phyloP scores from a whole-genome alignment of 2,888 invertebrate genomes.

The Homarus gammarus region DNA sequence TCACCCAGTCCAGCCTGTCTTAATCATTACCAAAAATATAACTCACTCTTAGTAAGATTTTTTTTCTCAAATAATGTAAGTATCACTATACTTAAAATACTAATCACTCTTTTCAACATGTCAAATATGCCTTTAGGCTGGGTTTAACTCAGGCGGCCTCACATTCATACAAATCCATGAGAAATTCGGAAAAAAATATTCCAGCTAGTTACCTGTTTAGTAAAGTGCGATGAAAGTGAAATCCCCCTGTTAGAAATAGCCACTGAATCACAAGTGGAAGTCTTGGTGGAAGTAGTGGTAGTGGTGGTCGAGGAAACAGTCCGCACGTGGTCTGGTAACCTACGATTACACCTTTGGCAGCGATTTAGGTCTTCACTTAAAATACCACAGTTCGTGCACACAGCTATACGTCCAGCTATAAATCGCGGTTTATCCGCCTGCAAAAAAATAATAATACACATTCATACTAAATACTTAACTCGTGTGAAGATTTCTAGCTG shows the following conservation, averaged over 20 bases:
- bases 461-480: not conserved
- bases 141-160: no score
- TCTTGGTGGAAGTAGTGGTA: constrained; percentile 25
- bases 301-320: constrained; percentile 20
- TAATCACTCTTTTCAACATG: no score
- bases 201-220: constrained; percentile 45
- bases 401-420: constrained; percentile 84
- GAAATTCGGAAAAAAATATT: constrained; percentile 20
- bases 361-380: constrained; percentile 88
- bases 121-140: no score
- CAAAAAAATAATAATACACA: not conserved
- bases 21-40: no score
- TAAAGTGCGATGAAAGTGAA: not conserved
- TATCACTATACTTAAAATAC: no score
- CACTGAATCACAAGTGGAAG: constrained; percentile 13
- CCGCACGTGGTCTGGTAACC: constrained; percentile 77
- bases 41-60: no score
- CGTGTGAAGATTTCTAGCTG: no score
- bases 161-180: no score
- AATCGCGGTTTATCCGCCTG: constrained; percentile 72
- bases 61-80: no score
- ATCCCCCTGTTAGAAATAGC: constrained; percentile 24
- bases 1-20: no score
- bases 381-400: constrained; percentile 90
- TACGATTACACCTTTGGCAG: constrained; percentile 84